A percentile compares a stretch with the other conserved stretches of the same genome.
Conservation (phyloP, 2,797 vertebrate genomes). For the Rhadinocentrus ornatus region DNA sequence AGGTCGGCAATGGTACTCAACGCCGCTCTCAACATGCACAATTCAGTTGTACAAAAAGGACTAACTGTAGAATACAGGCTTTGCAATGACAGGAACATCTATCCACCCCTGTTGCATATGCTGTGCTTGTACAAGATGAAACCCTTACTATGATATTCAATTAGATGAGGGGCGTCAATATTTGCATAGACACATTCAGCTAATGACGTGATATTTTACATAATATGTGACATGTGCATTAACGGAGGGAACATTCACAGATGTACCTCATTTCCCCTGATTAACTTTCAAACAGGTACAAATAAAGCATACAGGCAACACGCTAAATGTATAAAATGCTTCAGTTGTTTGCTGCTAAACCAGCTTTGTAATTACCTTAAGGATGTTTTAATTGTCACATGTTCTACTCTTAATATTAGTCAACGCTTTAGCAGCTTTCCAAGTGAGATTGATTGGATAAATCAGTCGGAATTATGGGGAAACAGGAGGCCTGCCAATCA, state of each 20-base stretch:
- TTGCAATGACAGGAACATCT: conserved; percentile 50
- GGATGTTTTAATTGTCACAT: conserved; percentile 85
- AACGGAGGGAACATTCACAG: conserved; percentile 50
- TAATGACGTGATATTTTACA: conserved; percentile 68
- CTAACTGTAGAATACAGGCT: conserved; percentile 58
- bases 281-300: conserved; percentile 70
- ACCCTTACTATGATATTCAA: conserved; percentile 45
- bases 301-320: conserved; percentile 63
- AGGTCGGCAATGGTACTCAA: conserved; percentile 75
- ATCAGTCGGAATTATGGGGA: conserved; percentile 80
- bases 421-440: conserved; percentile 77
- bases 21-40: conserved; percentile 80
- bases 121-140: conserved; percentile 38
- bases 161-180: conserved; percentile 62
- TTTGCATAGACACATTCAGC: conserved; percentile 59
- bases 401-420: conserved; percentile 83
- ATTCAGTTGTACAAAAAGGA: conserved; percentile 72
- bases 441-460: conserved; percentile 83
- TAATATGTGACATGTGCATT: conserved; percentile 55
- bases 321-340: conserved; percentile 70
- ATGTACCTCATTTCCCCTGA: conserved; percentile 66
- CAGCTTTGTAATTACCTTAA: conserved; percentile 88
- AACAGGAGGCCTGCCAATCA: conserved; percentile 83
- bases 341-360: conserved; percentile 86
- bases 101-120: conserved; percentile 34